phyloP scores from a whole-genome alignment of 2,797 vertebrate species.

The Epinephelus coioides region DNA sequence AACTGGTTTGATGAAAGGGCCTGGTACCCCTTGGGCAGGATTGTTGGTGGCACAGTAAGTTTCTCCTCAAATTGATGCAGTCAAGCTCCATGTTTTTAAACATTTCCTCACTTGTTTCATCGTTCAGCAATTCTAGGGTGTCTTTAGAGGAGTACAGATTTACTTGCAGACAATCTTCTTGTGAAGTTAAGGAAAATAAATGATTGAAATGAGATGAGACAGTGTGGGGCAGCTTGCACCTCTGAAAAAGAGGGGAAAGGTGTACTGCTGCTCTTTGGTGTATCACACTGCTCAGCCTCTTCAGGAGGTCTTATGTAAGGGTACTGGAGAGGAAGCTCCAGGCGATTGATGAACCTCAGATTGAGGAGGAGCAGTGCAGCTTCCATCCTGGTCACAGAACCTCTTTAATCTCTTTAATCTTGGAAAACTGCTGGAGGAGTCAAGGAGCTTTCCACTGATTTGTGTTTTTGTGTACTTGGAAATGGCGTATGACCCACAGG shows the following conservation, averaged over 20 bases:
- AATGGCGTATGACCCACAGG: neutral
- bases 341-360: conserved; percentile 1
- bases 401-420: conserved; percentile 16
- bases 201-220: neutral
- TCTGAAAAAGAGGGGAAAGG: neutral
- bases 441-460: neutral
- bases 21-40: conserved; percentile 98
- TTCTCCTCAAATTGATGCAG: conserved; percentile 28
- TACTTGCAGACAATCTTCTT: neutral
- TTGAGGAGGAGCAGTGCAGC: conserved; percentile 11
- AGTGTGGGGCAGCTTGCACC: neutral
- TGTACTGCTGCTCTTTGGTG: neutral
- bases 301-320: conserved; percentile 3
- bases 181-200: neutral
- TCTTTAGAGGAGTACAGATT: neutral
- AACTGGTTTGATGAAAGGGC: conserved; percentile 99
- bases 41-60: conserved; percentile 98
- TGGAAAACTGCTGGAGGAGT: conserved; percentile 1
- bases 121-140: conserved; percentile 1
- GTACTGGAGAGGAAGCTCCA: neutral
- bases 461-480: neutral
- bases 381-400: neutral
- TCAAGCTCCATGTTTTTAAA: neutral
- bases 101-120: neutral
- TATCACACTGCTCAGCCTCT: conserved; percentile 14